phyloP scores from a whole-genome alignment of 2,888 invertebrate genomes.

The Monoplex corrugatus region DNA sequence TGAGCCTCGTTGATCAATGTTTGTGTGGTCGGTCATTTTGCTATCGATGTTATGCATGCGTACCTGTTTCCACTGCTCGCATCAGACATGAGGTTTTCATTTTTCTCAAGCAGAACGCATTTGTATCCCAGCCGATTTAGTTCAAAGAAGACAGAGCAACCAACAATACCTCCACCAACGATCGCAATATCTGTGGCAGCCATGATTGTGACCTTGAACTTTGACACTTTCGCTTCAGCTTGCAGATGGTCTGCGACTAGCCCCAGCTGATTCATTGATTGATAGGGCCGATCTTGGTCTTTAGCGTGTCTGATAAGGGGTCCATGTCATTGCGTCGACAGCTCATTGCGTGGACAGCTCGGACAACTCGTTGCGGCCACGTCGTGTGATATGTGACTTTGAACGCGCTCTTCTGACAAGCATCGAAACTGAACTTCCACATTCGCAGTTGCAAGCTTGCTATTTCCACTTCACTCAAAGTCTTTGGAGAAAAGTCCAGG shows the following conservation, averaged over 20 bases:
- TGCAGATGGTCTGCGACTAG: no score
- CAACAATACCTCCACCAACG: slow-evolving; percentile 75
- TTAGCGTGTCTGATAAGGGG: no score
- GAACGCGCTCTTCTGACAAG: background rate
- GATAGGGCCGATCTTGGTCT: no score
- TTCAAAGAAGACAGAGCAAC: slow-evolving; percentile 70
- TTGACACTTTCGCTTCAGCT: no score
- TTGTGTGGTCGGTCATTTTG: background rate
- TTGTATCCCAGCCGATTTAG: slow-evolving; percentile 67
- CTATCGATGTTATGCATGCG: background rate
- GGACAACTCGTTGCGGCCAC: no score
- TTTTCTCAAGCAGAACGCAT: slow-evolving; percentile 73
- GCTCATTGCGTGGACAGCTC: no score
- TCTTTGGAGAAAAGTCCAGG: background rate
- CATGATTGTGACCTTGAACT: slow-evolving; percentile 34
- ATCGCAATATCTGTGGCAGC: slow-evolving; percentile 65
- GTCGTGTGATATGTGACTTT: background rate
- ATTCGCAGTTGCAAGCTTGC: background rate
- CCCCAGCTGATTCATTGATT: no score
- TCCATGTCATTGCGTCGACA: no score
- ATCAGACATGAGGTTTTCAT: slow-evolving; percentile 66
- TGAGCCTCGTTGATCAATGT: no score
- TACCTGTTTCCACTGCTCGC: slow-evolving; percentile 77
- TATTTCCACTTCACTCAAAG: background rate
- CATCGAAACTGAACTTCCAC: background rate